Evolutionary conservation across 2,113 vertebrate genomes (phyloP).

Genomic region (Proterorhinus semilunaris): DNA sequence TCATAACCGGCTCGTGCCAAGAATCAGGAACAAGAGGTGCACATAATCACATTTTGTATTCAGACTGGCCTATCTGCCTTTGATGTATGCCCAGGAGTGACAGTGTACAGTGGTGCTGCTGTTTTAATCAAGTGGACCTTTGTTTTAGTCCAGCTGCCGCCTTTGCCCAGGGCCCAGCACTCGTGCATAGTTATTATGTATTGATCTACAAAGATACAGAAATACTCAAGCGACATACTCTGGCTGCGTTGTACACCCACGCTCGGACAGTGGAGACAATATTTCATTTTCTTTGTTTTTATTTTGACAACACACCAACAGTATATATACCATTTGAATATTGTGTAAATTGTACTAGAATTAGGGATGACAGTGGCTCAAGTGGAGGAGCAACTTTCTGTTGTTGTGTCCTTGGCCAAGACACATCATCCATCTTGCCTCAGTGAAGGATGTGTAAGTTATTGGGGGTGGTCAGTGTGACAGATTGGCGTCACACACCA

Average conservation of each 20-base stretch:
- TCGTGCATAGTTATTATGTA: conserved; percentile 29
- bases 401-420: too few relatives aligned
- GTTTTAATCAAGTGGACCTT: conserved; percentile 63
- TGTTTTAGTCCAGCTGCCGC: conserved; percentile 34
- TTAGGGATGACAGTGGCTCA: too few relatives aligned
- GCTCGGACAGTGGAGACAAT: background rate
- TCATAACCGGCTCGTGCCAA: conserved; percentile 51
- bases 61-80: conserved; percentile 52
- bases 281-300: background rate
- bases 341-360: too few relatives aligned
- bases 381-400: too few relatives aligned
- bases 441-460: too few relatives aligned
- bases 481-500: too few relatives aligned
- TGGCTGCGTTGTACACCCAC: conserved; percentile 25
- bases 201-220: conserved; percentile 39
- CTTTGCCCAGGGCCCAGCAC: conserved; percentile 22
- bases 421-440: too few relatives aligned
- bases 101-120: conserved; percentile 54
- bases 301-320: background rate
- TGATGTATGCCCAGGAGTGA: conserved; percentile 66
- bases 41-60: conserved; percentile 68
- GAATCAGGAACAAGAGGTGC: conserved; percentile 42
- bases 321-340: too few relatives aligned
- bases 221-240: conserved; percentile 27
- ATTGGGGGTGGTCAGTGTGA: too few relatives aligned